phyloP scores from a whole-genome alignment of 2,888 invertebrate genomes.

The Nemapogon koenigi region DNA sequence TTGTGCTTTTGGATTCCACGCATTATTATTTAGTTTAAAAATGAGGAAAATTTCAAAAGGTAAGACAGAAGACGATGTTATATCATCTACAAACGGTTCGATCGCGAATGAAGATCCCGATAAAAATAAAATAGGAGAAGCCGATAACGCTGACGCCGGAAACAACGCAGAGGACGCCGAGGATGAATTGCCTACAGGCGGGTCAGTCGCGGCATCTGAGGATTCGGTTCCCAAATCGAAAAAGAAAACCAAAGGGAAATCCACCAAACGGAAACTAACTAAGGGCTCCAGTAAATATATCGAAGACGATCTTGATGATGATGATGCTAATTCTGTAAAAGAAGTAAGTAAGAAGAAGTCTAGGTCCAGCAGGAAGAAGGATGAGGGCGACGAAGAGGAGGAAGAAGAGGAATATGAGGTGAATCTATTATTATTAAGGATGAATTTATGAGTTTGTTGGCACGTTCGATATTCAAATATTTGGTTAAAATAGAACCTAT shows the following conservation, averaged over 20 bases:
- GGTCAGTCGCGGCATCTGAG: too few species aligned
- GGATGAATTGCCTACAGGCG: constrained; percentile 1
- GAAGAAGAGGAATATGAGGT: constrained; percentile 62
- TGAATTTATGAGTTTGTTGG: background rate
- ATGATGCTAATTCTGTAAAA: constrained; percentile 22
- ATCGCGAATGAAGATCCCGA: constrained; percentile 25
- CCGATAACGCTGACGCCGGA: constrained; percentile 18
- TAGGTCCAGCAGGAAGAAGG: constrained; percentile 26
- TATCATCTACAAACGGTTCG: constrained; percentile 55
- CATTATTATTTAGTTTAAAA: too few species aligned
- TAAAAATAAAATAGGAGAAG: constrained; percentile 20
- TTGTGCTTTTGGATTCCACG: too few species aligned
- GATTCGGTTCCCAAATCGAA: background rate
- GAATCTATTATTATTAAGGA: constrained; percentile 9
- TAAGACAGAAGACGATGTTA: constrained; percentile 48
- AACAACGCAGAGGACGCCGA: constrained; percentile 16
- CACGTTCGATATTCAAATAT: too few species aligned
- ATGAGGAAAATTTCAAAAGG: constrained; percentile 56
- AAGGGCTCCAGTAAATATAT: constrained; percentile 18
- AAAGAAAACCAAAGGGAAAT: constrained; percentile 16
- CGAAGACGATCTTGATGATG: constrained; percentile 21
- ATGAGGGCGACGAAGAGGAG: constrained; percentile 32
- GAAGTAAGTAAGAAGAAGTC: constrained; percentile 27
- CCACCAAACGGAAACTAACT: constrained; percentile 21
- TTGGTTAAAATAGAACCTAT: constrained; percentile 25